phyloP scores from a whole-genome alignment of 2,113 vertebrate genomes.

The Psettodes erumei region DNA sequence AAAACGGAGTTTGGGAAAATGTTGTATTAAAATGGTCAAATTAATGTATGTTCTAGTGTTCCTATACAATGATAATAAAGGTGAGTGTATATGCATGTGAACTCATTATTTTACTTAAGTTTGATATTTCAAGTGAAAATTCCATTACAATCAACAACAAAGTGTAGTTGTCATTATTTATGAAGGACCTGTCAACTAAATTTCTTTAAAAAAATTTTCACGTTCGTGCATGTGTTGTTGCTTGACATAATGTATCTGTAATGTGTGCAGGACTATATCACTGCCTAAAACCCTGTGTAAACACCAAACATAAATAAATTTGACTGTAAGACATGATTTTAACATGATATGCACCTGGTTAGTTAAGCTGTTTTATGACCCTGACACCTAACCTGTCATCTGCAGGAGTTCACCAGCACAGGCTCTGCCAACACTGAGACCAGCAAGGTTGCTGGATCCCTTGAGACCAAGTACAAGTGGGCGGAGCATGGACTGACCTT shows the following conservation, averaged over 20 bases:
- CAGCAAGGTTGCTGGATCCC: conserved; percentile 92
- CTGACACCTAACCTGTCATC: conserved; percentile 7
- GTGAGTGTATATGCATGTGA: background rate
- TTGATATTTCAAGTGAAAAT: background rate
- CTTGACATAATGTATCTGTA: too few relatives aligned
- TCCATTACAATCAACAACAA: background rate
- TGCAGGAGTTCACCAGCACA: conserved; percentile 95
- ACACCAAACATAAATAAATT: background rate
- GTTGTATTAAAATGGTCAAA: background rate
- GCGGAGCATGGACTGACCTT: conserved; percentile 94
- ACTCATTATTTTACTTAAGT: background rate
- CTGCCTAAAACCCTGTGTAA: background rate
- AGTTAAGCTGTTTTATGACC: background rate
- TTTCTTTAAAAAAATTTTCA: background rate
- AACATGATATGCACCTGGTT: background rate
- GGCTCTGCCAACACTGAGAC: conserved; percentile 97
- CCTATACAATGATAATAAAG: background rate
- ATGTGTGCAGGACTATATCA: background rate
- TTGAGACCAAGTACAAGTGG: conserved; percentile 99
- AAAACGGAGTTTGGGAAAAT: background rate
- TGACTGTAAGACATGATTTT: background rate
- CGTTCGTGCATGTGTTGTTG: too few relatives aligned
- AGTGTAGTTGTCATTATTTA: background rate
- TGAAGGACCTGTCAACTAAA: background rate
- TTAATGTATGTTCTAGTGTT: background rate